Conservation (phyloP, 2,113 vertebrate species). For the Phaethon lepturus region DNA sequence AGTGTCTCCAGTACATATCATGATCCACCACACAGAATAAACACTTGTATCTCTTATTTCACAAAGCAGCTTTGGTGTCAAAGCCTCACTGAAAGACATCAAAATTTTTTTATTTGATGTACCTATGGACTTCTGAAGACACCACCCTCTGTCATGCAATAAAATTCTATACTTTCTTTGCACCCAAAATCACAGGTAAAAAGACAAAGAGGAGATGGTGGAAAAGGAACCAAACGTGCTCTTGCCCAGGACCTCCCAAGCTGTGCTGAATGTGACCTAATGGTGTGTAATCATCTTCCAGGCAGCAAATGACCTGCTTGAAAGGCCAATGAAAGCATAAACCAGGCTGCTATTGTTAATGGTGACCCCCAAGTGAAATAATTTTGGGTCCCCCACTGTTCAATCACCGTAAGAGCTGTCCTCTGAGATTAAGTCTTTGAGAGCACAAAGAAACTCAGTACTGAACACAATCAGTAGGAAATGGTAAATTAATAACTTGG, state of each 20-base stretch:
- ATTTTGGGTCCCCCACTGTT: neutral
- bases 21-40: neutral
- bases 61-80: neutral
- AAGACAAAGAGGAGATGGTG: neutral
- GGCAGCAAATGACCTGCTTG: neutral
- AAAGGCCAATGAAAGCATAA: neutral
- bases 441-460: neutral
- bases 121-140: neutral
- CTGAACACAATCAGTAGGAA: neutral
- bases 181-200: neutral
- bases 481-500: slow-evolving; percentile 20
- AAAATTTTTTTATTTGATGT: neutral
- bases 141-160: neutral
- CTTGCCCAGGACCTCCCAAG: neutral
- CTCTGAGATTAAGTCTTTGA: neutral
- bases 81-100: neutral
- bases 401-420: neutral
- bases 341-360: neutral
- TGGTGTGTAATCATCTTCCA: neutral
- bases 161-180: neutral
- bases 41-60: neutral
- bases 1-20: neutral
- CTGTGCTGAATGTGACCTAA: neutral
- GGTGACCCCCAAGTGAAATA: neutral
- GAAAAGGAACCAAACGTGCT: neutral